phyloP scores from a whole-genome alignment of 2,797 vertebrate genomes.

The Rhynchonycteris naso region DNA sequence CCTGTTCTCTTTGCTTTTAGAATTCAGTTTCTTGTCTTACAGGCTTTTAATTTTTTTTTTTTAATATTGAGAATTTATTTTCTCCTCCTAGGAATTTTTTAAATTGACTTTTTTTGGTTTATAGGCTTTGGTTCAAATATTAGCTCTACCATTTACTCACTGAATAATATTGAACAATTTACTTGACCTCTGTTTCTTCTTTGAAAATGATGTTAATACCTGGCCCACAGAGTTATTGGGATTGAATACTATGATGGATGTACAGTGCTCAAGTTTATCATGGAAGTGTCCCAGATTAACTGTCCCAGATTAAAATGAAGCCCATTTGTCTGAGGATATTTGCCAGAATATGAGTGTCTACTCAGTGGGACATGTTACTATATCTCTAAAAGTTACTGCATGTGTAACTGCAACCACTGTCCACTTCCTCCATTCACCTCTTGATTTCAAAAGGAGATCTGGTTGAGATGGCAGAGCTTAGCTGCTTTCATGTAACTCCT shows the following conservation, averaged over 20 bases:
- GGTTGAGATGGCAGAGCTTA: neutral
- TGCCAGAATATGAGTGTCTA: neutral
- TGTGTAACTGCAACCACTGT: neutral
- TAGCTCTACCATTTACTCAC: neutral
- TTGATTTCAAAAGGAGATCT: neutral
- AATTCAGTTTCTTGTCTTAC: neutral
- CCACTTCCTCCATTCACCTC: neutral
- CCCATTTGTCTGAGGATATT: neutral
- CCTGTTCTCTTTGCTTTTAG: neutral
- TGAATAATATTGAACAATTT: neutral
- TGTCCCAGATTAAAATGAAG: constrained; percentile 8
- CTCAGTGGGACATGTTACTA: neutral
- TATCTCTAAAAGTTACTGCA: neutral
- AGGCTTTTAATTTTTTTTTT: neutral
- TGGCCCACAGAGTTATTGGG: neutral
- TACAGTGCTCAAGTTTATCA: neutral
- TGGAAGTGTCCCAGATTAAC: neutral
- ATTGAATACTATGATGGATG: neutral
- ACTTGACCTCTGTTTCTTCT: neutral
- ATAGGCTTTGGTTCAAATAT: neutral
- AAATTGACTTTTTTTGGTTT: neutral
- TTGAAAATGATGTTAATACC: neutral
- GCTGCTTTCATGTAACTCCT: neutral
- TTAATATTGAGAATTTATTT: too few species aligned
- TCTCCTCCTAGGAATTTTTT: too few species aligned